Conservation (phyloP, 1,140 invertebrate species). For the Tetragonula clypearis region DNA sequence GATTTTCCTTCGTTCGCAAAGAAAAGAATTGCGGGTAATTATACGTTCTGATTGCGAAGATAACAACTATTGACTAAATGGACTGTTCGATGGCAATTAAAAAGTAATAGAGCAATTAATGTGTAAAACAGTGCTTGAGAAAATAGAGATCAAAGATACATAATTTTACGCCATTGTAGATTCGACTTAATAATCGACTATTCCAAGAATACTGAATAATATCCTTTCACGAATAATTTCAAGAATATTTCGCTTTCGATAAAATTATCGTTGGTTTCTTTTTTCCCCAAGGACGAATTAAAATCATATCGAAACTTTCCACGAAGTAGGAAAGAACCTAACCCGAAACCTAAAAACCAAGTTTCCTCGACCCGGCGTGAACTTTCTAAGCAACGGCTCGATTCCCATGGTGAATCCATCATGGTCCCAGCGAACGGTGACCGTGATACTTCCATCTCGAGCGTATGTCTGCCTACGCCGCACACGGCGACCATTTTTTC, state of each 20-base stretch:
- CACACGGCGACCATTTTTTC: slow-evolving; percentile 26
- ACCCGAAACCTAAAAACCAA: background rate
- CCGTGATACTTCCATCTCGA: slow-evolving; percentile 9
- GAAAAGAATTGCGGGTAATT: too few species aligned
- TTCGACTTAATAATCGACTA: background rate
- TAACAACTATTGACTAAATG: too few species aligned
- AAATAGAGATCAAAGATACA: too few species aligned
- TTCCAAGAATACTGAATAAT: background rate
- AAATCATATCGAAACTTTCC: background rate
- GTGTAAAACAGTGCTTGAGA: too few species aligned
- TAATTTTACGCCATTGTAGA: too few species aligned
- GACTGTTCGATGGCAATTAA: too few species aligned
- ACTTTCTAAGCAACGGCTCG: background rate
- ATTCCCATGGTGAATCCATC: slow-evolving; percentile 23
- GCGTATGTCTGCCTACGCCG: slow-evolving; percentile 1
- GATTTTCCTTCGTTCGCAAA: too few species aligned
- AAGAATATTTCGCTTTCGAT: background rate
- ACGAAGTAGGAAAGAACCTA: background rate
- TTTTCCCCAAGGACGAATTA: accelerated
- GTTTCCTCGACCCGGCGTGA: background rate
- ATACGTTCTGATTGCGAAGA: too few species aligned
- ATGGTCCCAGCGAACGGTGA: slow-evolving; percentile 2
- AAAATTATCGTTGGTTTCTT: background rate
- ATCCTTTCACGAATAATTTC: background rate
- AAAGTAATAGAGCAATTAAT: too few species aligned